These are phyloP conservation scores for Gryllus bimaculatus DNA, from an alignment of 1,140 invertebrate species.

Conservation along the genomic window DNA sequence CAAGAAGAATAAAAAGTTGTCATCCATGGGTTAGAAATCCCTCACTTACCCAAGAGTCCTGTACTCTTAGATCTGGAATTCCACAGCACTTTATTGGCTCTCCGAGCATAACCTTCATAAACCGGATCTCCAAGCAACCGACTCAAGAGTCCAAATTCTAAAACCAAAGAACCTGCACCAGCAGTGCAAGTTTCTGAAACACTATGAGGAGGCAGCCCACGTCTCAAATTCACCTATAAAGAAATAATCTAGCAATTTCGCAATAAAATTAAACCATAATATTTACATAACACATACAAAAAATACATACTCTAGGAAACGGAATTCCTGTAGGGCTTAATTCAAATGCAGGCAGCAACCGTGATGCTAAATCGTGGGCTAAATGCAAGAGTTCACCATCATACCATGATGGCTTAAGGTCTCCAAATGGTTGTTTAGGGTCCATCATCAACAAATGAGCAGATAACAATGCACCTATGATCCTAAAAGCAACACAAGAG, in stretches of 20 bases:
- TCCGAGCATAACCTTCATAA: constrained; percentile 50
- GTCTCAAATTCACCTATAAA: constrained; percentile 44
- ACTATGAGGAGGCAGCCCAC: constrained; percentile 44
- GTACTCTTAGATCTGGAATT: constrained; percentile 46
- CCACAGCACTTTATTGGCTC: constrained; percentile 48
- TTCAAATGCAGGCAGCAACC: constrained; percentile 53
- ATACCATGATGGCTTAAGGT: constrained; percentile 46
- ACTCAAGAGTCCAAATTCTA: constrained; percentile 58
- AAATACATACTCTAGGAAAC: constrained; percentile 38
- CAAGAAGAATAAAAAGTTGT: no score
- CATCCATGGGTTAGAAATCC: no score
- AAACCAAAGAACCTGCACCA: constrained; percentile 51
- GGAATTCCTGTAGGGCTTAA: constrained; percentile 48
- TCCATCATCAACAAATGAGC: constrained; percentile 58
- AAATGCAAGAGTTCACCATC: constrained; percentile 49
- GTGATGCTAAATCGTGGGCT: constrained; percentile 49
- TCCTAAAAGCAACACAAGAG: constrained; percentile 30
- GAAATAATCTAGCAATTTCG: constrained; percentile 8
- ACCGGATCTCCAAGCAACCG: constrained; percentile 49
- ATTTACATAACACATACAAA: neutral
- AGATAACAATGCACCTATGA: constrained; percentile 55
- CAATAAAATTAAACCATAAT: constrained; percentile 15
- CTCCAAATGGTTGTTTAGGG: constrained; percentile 46
- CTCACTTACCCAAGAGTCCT: constrained; percentile 46
- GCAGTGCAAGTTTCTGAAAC: constrained; percentile 56